These are phyloP conservation scores for Triplophysa tibetana DNA, from an alignment of 2,113 vertebrate species.

Conservation along the genomic window DNA sequence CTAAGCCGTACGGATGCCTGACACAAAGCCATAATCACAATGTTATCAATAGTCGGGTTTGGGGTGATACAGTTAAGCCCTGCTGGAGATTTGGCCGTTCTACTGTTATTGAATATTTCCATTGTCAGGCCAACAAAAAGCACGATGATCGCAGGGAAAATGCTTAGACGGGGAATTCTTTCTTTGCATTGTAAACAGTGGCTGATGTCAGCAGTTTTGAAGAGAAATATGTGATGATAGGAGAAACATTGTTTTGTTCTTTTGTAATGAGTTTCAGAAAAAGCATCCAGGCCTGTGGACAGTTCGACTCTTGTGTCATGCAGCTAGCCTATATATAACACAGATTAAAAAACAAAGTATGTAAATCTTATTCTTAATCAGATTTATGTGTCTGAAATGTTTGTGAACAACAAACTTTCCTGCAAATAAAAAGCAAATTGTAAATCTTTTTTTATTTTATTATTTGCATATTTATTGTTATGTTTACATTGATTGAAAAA, in stretches of 20 bases:
- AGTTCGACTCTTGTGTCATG: slow-evolving; percentile 3
- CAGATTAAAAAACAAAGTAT: too few species aligned
- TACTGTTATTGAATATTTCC: slow-evolving; percentile 74
- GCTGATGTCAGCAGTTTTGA: slow-evolving; percentile 80
- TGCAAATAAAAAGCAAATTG: too few species aligned
- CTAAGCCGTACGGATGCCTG: slow-evolving; percentile 47
- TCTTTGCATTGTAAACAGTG: slow-evolving; percentile 76
- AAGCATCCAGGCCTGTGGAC: slow-evolving; percentile 31
- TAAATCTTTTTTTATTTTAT: too few species aligned
- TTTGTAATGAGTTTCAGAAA: slow-evolving; percentile 66
- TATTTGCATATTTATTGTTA: too few species aligned
- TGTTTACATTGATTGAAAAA: too few species aligned
- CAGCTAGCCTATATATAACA: background rate
- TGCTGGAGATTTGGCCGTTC: slow-evolving; percentile 63
- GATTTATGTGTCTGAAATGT: too few species aligned
- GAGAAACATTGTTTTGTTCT: slow-evolving; percentile 69
- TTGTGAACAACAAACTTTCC: too few species aligned
- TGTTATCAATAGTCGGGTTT: slow-evolving; percentile 58
- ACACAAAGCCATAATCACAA: slow-evolving; percentile 57
- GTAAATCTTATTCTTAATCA: too few species aligned
- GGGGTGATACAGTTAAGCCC: slow-evolving; percentile 53
- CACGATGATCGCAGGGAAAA: slow-evolving; percentile 79
- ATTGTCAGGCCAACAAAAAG: slow-evolving; percentile 70
- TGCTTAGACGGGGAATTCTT: slow-evolving; percentile 82
- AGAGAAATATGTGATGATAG: slow-evolving; percentile 84